These are phyloP conservation scores for Pogona vitticeps DNA, from an alignment of 2,113 vertebrate species.

Conservation along the genomic window DNA sequence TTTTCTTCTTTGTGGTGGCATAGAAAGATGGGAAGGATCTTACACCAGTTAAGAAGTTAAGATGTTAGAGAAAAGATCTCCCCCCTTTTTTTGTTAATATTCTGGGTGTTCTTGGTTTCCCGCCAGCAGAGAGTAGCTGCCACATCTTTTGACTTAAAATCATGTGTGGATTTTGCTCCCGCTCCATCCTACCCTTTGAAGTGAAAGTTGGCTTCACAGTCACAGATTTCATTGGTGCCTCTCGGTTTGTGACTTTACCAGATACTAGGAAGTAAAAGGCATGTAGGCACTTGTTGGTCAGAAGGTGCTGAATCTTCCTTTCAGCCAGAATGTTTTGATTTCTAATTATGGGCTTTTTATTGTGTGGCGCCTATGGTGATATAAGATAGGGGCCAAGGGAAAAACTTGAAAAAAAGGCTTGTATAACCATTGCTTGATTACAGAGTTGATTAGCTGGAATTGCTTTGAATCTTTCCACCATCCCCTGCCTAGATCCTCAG, in stretches of 20 bases:
- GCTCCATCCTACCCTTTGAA: rapidly evolving
- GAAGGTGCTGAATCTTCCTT: background rate
- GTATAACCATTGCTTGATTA: background rate
- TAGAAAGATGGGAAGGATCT: background rate
- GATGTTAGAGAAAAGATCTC: background rate
- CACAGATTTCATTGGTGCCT: rapidly evolving
- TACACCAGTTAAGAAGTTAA: background rate
- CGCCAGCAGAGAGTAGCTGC: background rate
- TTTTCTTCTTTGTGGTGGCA: background rate
- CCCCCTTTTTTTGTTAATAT: background rate
- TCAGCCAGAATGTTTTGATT: rapidly evolving
- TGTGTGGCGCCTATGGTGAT: rapidly evolving
- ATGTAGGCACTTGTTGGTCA: rapidly evolving
- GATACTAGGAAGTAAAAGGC: background rate
- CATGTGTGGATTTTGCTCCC: background rate
- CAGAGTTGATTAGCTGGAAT: background rate
- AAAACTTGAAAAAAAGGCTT: background rate
- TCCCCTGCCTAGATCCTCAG: background rate
- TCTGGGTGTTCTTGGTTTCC: background rate
- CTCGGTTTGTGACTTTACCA: background rate
- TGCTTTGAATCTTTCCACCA: background rate
- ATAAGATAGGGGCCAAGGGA: too few relatives aligned
- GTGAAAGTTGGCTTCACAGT: rapidly evolving
- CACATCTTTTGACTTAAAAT: background rate
- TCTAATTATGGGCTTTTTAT: background rate